Base-by-base conservation (phyloP, 1,140 invertebrate species). In the Bombus fervidus region DNA sequence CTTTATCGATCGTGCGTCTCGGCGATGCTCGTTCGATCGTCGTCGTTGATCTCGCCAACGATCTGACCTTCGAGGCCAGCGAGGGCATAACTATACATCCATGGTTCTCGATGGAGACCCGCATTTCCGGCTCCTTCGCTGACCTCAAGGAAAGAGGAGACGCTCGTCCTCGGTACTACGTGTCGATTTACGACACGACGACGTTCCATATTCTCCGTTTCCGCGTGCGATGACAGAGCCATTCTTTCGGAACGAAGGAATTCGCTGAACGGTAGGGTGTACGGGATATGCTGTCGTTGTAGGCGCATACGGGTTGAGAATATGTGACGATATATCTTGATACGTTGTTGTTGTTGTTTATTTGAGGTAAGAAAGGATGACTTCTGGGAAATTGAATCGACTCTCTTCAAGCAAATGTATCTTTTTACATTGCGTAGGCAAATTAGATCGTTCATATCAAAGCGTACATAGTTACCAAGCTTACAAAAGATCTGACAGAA, bases 111-210 rank as follows among this genome's bases (percentile, higher is more conserved):
- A 76, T n/a, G 39, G 86, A 81, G 88, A 84, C 78, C 84, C 83
- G 84, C 82, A 89, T 89, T 91, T 91, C 90, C 90, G 87, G 84
- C 79, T 90, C 82, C 75, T 75, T 81, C 77, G 88, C 80, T 89
- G 88, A 90, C 83, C 80, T 86, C 83, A 25, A 64, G 86, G 72
- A 89, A 89, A 90, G 79, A 75, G 25, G 76, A 81, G 69, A 71
- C 66, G 18, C 13, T 72, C 75, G 82, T 82, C 53, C 83, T 66
- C 84, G 81, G 22, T 34, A 81, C 57, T 69, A 86, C 59, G 83
- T 66, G 84, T 91, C 86, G 84, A 91, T 90, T 90, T 80, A 91
- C 86, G 53, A 77, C 37, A 64, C 74, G 84, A 79, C 81, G 64
- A 85, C 78, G 84, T 90, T 91, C 89, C 81, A 88, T 87, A 91